phyloP scores from a whole-genome alignment of 2,888 invertebrate genomes.

The Chrysolina haemoptera region DNA sequence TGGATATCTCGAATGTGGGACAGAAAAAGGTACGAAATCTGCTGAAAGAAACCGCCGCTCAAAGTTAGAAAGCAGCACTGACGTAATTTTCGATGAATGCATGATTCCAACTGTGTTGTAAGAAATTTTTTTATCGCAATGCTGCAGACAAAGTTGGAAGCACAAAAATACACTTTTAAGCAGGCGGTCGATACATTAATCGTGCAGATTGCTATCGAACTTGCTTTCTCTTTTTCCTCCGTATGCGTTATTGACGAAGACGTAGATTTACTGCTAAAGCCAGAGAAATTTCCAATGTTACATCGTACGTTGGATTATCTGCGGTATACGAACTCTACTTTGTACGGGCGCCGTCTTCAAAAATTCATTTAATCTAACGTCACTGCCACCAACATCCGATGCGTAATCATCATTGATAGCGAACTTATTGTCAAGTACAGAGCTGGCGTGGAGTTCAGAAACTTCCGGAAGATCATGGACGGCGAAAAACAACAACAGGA shows the following conservation, averaged over 20 bases:
- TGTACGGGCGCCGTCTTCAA: background rate
- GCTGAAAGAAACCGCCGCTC: no score
- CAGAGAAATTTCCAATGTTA: constrained; percentile 3
- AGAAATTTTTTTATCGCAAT: no score
- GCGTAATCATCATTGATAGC: background rate
- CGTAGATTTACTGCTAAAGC: constrained; percentile 37
- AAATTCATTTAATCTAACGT: background rate
- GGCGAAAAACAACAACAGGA: no score
- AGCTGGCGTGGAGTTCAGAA: no score
- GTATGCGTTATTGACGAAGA: constrained; percentile 44
- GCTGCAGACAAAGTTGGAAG: no score
- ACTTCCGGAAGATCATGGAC: no score
- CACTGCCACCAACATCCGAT: background rate
- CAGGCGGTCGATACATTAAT: background rate
- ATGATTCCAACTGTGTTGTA: no score
- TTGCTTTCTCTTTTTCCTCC: constrained; percentile 29
- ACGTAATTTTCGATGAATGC: no score
- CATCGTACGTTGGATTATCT: background rate
- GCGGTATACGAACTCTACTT: background rate
- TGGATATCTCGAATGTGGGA: no score
- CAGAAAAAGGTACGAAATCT: no score
- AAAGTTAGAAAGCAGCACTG: no score
- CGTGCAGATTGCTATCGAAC: background rate
- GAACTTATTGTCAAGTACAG: background rate
- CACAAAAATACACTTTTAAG: background rate